Base-by-base conservation (phyloP, 2,113 vertebrate genomes). In the Camelus dromedarius region DNA sequence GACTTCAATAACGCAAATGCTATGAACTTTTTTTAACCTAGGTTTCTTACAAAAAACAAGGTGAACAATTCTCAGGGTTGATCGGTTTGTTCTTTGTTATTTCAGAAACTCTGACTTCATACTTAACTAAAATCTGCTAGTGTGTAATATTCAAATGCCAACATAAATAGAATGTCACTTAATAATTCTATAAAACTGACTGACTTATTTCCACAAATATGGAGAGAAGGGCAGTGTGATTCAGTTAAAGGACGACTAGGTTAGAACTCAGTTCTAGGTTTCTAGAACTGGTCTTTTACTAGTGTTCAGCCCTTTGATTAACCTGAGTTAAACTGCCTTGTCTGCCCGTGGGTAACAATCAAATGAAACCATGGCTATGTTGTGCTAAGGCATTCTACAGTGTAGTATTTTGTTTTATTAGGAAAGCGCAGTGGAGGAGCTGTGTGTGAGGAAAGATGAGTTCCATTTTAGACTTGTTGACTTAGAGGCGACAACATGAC, bases 401-500 rank as follows among this genome's bases (percentile, higher is more conserved):
- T 16, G 38, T 10, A 9, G 3, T 38, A 22, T 77, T 50, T 83
- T 62, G 32, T 38, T 48, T 80, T 85, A 35, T 24, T 77, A 16
- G 70, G 32, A 73, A 62, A 88, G 67, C 24, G 90, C 89, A 69
- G 30, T 24, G 13, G 66, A 81, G 93, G 70, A 75, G 50, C 16
- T 35, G 67, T 84, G 60, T 35, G 32, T 60, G 62, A 70, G 50
- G 60, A 82, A 91, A 95, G 89, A 96, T 13, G 80, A 92, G 73
- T 75, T 91, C 86, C 50, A 24, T 66, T 91, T 94, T 82, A 96
- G 91, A 91, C 60, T 62, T 86, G 79, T 2, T 97, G 89, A 95
- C 35, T 88, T 62, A 52, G 86, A 96, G 96, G 76, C 82, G 95
- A 94, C 93, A 92, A 50, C 52, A 46, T 75, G 97, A 91, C 82